Percentiles rank a stretch among this genome's conserved stretches.
These are phyloP conservation scores for Eutrigla gurnardus DNA, from an alignment of 2,797 vertebrate species.

Conservation along the genomic window DNA sequence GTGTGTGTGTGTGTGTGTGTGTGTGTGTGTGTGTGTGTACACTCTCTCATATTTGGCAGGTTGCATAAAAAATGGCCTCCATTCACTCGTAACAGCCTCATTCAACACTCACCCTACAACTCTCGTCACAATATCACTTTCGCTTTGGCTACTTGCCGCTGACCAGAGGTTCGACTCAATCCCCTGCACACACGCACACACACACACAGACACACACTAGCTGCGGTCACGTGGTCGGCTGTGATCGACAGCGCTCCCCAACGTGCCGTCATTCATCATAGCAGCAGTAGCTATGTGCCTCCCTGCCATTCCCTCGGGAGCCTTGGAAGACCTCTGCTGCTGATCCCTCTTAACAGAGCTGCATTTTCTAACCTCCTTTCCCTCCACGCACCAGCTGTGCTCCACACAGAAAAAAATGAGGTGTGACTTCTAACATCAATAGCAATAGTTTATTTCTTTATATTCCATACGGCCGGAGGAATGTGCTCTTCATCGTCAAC, in stretches of 20 bases:
- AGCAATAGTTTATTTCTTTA: constrained; percentile 11
- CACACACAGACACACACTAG: neutral
- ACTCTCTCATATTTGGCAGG: constrained; percentile 30
- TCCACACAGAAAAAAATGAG: constrained; percentile 27
- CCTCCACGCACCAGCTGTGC: constrained; percentile 21
- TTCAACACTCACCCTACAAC: constrained; percentile 45
- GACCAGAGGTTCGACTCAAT: constrained; percentile 51
- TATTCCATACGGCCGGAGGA: neutral
- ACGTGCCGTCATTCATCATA: constrained; percentile 59
- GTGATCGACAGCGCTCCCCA: constrained; percentile 40
- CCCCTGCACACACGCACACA: constrained; percentile 3
- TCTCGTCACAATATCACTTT: constrained; percentile 61
- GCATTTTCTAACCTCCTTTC: constrained; percentile 34
- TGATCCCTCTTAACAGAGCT: constrained; percentile 55
- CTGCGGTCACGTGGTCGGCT: constrained; percentile 25
- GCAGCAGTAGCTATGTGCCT: constrained; percentile 2
- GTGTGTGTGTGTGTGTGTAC: neutral
- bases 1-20: neutral
- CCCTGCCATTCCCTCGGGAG: constrained; percentile 31
- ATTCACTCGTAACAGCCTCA: constrained; percentile 48
- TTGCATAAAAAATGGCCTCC: constrained; percentile 50
- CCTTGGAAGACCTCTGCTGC: constrained; percentile 34
- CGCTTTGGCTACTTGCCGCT: constrained; percentile 49
- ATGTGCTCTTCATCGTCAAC: neutral
- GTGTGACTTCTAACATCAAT: constrained; percentile 15